Percentiles rank a stretch among this genome's conserved stretches.
Evolutionary conservation across 2,888 invertebrate genomes (phyloP).

Genomic region (Euplagia quadripunctaria): DNA sequence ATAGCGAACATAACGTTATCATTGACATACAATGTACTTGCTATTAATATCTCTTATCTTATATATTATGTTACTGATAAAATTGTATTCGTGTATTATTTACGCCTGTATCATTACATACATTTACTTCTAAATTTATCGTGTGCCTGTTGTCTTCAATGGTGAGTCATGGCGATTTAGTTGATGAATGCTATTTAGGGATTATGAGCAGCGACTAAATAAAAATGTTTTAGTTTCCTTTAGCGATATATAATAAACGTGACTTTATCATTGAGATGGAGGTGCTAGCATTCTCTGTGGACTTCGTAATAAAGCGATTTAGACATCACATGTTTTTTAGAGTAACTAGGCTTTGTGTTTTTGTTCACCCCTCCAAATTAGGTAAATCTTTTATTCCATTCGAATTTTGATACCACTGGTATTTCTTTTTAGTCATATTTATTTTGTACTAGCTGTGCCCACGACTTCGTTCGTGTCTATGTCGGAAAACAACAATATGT

Average conservation of each 20-base stretch:
- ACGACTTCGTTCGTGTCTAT: no score
- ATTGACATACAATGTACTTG: not conserved
- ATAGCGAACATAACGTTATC: conserved; percentile 6
- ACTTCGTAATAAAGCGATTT: no score
- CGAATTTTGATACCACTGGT: no score
- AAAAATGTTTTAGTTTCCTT: not conserved
- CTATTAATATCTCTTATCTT: conserved; percentile 26
- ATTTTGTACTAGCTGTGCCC: no score
- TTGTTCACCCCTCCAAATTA: not conserved
- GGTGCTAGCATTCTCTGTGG: not conserved
- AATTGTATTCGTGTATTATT: conserved; percentile 40
- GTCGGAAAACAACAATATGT: no score
- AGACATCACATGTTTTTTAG: not conserved
- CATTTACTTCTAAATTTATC: not conserved
- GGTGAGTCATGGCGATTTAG: not conserved
- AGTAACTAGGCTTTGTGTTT: not conserved
- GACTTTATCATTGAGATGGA: not conserved
- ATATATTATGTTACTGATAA: conserved; percentile 37
- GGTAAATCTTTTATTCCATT: not conserved
- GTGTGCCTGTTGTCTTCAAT: not conserved
- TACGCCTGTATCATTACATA: conserved; percentile 28
- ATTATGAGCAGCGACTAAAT: not conserved
- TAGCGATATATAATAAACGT: not conserved
- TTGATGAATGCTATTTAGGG: not conserved
- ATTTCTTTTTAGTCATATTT: no score